These are phyloP conservation scores for Ectobius pallidus DNA, from an alignment of 2,888 invertebrate genomes.

Conservation along the genomic window DNA sequence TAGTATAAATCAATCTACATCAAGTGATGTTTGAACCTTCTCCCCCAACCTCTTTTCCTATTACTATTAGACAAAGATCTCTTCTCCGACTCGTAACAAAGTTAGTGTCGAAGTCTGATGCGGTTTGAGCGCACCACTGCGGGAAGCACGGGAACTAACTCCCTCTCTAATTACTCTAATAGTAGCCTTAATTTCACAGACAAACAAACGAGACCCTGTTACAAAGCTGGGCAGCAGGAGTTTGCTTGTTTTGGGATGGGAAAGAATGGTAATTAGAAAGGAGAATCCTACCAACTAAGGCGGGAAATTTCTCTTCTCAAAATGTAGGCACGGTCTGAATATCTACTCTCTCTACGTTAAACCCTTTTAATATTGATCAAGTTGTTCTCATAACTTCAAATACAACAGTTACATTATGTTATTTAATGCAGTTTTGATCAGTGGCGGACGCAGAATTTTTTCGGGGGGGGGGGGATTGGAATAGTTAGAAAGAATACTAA, in stretches of 20 bases:
- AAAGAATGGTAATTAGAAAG: constrained; percentile 16
- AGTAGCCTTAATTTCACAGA: constrained; percentile 20
- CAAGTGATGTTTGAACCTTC: not conserved
- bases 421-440: too few species aligned
- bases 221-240: not conserved
- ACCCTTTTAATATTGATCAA: too few species aligned
- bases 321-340: not conserved
- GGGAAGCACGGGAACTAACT: not conserved
- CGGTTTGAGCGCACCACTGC: not conserved
- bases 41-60: not conserved
- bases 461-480: too few species aligned
- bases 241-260: not conserved
- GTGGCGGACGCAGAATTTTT: too few species aligned
- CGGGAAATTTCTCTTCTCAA: not conserved
- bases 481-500: too few species aligned
- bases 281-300: not conserved
- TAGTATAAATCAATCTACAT: not conserved
- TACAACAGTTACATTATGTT: too few species aligned
- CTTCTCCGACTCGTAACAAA: not conserved
- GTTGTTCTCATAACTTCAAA: too few species aligned
- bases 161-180: constrained; percentile 22
- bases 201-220: constrained; percentile 18
- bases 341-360: too few species aligned
- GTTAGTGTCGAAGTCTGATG: not conserved
- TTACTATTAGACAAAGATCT: not conserved